Base-by-base conservation (phyloP, 2,888 invertebrate genomes). In the Chrysolina haemoptera region DNA sequence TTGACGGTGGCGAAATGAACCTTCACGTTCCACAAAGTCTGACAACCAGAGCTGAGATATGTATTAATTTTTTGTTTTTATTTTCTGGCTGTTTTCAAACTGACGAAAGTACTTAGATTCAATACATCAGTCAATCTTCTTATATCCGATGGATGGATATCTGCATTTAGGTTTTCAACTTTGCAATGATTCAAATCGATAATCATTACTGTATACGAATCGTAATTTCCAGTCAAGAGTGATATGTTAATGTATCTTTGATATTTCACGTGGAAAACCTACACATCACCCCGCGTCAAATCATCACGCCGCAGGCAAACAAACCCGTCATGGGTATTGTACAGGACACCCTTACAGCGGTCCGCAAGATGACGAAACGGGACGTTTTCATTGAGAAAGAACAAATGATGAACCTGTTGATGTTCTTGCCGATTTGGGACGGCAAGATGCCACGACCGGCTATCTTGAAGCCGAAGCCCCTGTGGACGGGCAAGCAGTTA, bases 1-100 rank as follows among this genome's bases (percentile, higher is more conserved):
- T 99, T 89, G 99, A 99, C 86, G 99, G 99, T 1, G 99, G 99
- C 86, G 99, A 99, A 90, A 99, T 99, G 99, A 99, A 99, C 87
- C 90, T 99, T 62, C 99, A 99, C 86, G 97, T 99, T 8, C 99
- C 99, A 0, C 99, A 99, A 86, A 98, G 98, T 8, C 96, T 99
- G 95, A 99, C 99, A 89, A 99, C 99, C 0, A 76, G 91, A 98
- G 76, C 99, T 98, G 27, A 99, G 99, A 89, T 66, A 18, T n/a
- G 59, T n/a, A 46, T 14, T 46, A 14, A 46, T 6, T 14, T 6
- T 46, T 4, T 46, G 1, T 14, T 14, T 6, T 14, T n/a, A n/a
- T n/a, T n/a, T n/a, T n/a, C n/a, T n/a, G n/a, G n/a, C n/a, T n/a
- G n/a, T n/a, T n/a, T n/a, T n/a, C n/a, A n/a, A n/a, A n/a, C n/a